Evolutionary conservation across 2,888 invertebrate species (phyloP), one percentile per base, ranked within the genome.

Genomic region (Brachyptera risi): DNA sequence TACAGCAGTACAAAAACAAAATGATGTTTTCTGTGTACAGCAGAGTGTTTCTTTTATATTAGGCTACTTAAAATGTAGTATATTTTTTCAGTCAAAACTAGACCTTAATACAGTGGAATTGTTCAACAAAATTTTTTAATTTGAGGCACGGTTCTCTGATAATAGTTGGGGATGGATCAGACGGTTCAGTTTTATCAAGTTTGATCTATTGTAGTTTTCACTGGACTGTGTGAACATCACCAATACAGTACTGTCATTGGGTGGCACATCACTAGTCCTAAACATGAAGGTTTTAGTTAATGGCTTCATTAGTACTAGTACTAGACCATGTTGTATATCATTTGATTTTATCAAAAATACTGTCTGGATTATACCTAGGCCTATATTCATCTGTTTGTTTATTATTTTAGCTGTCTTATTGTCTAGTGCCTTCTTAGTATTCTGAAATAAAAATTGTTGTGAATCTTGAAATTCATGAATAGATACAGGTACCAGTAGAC

Each of bases 1-100:
- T 3, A 54, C 27, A 37, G 35, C 54, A 54, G 54, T 37, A 21
- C 54, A 54, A 54, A 37, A 21, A 17, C n/a, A n/a, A n/a, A n/a
- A 26, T 17, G 9, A 27, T 27, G 27, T 27, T 51, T 26, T 51
- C 50, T 51, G 27, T 51, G 24, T 24, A 51, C 11, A 11, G 26
- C 27, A 51, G 50, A 51, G 31, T 27, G 26, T 27, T 51, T 51
- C 27, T 31, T 51, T 21, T n/a, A n/a, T n/a, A n/a, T n/a, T n/a
- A n/a, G n/a, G n/a, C n/a, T 35, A 38, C 40, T 15, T 38, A 38
- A 38, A 38, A 38, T 38, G 35, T 9, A 15, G 40, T 38, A 38
- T 38, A 17, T 38, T 38, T 38, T n/a, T 38, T n/a, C 17, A 38
- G 40, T 38, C 11, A 38, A 38, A 38, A 38, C 40, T 15, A 38